A percentile compares a stretch with the other conserved stretches of the same genome.
Conservation (phyloP, 2,113 vertebrate genomes). For the Maccullochella peelii region DNA sequence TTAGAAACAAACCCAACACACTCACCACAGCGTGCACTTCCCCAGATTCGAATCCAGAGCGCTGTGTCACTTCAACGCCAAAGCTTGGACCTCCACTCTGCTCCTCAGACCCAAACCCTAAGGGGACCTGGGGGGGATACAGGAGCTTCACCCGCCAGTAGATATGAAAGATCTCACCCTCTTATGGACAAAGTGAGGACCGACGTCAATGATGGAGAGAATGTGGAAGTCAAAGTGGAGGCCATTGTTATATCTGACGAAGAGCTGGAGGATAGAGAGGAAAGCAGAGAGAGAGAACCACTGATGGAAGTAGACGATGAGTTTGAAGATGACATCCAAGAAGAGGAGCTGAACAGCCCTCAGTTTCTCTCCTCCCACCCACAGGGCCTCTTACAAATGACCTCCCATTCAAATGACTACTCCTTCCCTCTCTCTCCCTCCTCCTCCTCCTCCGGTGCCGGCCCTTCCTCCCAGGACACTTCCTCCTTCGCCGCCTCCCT, state of each 20-base stretch:
- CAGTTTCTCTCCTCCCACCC: constrained; percentile 82
- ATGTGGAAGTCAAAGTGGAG: constrained; percentile 88
- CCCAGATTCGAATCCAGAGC: constrained; percentile 67
- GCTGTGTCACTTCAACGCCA: constrained; percentile 52
- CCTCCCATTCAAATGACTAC: constrained; percentile 74
- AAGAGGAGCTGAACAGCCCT: constrained; percentile 74
- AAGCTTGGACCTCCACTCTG: constrained; percentile 25
- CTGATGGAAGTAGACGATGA: constrained; percentile 77
- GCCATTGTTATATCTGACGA: constrained; percentile 96
- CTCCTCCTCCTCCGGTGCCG: constrained; percentile 78
- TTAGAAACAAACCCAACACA: constrained; percentile 35
- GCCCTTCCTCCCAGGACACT: constrained; percentile 72
- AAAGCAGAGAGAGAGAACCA: constrained; percentile 65
- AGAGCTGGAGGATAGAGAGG: constrained; percentile 80
- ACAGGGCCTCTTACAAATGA: constrained; percentile 74
- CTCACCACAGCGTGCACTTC: constrained; percentile 16
- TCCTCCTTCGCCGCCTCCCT: constrained; percentile 73
- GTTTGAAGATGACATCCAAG: constrained; percentile 77
- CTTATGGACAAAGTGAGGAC: not conserved
- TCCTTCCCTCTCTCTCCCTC: constrained; percentile 79
- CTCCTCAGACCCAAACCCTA: constrained; percentile 19
- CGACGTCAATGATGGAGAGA: constrained; percentile 44
- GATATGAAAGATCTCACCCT: constrained; percentile 22
- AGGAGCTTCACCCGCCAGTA: not conserved
- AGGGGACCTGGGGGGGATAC: constrained; percentile 8